phyloP scores from a whole-genome alignment of 2,797 vertebrate species.

The Antrozous pallidus region DNA sequence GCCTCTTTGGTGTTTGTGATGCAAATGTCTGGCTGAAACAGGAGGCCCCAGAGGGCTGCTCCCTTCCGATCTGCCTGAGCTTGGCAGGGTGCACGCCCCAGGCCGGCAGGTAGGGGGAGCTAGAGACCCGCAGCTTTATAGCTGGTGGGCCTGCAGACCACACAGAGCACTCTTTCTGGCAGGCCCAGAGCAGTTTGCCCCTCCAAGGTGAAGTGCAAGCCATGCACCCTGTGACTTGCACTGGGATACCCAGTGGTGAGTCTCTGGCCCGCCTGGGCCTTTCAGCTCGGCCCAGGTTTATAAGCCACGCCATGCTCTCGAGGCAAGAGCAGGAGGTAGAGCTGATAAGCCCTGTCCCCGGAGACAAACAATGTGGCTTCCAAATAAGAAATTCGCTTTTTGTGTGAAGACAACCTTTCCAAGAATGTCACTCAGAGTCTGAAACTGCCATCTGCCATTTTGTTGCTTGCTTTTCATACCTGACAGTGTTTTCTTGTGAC shows the following conservation, averaged over 20 bases:
- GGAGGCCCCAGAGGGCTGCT: slow-evolving; percentile 22
- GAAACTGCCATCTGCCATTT: not conserved
- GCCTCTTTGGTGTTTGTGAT: slow-evolving; percentile 37
- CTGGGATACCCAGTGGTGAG: not conserved
- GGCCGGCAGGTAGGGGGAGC: not conserved
- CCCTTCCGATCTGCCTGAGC: not conserved
- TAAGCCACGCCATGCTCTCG: not conserved
- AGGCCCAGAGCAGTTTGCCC: not conserved
- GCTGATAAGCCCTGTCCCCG: not conserved
- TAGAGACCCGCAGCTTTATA: not conserved
- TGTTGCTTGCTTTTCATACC: no score
- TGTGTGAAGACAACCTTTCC: not conserved
- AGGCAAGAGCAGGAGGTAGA: not conserved
- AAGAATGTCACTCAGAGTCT: not conserved
- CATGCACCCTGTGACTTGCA: not conserved
- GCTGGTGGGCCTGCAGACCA: not conserved
- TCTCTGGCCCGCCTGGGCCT: not conserved
- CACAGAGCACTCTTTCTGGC: not conserved
- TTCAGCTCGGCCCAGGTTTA: not conserved
- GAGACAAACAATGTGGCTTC: not conserved
- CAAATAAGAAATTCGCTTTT: not conserved
- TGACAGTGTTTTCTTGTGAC: no score
- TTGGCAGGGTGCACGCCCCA: not conserved
- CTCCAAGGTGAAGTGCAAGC: not conserved
- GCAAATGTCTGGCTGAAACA: slow-evolving; percentile 52